phyloP scores from a whole-genome alignment of 2,797 vertebrate species.

The Sebastiscus tertius region DNA sequence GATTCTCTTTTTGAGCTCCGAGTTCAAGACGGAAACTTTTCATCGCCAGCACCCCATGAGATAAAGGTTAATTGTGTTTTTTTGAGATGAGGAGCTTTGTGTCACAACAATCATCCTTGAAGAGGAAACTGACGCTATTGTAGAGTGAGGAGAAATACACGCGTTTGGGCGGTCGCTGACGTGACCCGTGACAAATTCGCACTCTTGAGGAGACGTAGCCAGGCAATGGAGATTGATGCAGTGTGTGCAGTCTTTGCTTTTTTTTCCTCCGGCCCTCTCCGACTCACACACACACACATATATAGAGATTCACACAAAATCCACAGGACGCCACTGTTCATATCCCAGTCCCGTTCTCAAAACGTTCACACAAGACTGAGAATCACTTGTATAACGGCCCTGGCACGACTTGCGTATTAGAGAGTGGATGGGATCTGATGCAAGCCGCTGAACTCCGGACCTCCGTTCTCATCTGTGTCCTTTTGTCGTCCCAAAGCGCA shows the following conservation, averaged over 20 bases:
- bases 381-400: conserved; percentile 8
- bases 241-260: not conserved
- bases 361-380: conserved; percentile 14
- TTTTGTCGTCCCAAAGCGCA: conserved; percentile 36
- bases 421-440: conserved; percentile 35
- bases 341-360: not conserved
- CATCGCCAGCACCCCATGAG: conserved; percentile 22
- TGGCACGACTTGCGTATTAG: conserved; percentile 10
- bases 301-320: not conserved
- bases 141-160: conserved; percentile 24
- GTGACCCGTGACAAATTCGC: conserved; percentile 32
- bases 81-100: conserved; percentile 26
- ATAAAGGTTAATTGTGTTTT: conserved; percentile 45
- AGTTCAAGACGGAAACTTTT: conserved; percentile 49
- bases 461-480: conserved; percentile 53
- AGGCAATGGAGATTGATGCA: conserved; percentile 59
- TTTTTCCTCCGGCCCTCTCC: not conserved
- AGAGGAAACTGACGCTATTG: conserved; percentile 10
- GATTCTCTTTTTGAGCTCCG: conserved; percentile 24
- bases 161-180: not conserved
- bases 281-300: not conserved
- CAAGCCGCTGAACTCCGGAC: conserved; percentile 51
- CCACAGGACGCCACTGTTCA: conserved; percentile 15
- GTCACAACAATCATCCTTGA: conserved; percentile 30
- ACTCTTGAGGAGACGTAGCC: conserved; percentile 28